Conservation (phyloP, 2,113 vertebrate genomes). For the Pomatostomus ruficeps region DNA sequence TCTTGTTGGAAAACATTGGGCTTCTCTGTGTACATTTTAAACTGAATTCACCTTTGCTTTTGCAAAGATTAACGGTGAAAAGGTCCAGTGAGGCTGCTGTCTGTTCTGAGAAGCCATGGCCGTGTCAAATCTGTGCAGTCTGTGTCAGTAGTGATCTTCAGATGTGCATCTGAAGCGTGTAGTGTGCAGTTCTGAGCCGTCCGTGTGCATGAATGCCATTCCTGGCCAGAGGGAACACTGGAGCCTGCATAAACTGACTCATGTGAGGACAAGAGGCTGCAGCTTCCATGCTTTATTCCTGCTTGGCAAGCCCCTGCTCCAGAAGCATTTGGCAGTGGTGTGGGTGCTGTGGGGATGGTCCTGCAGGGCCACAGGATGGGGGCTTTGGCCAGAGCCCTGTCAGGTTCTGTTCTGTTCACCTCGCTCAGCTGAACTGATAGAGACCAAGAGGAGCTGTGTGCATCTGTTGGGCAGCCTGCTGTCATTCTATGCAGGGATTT, state of each 20-base stretch:
- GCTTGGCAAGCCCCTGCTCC: not conserved
- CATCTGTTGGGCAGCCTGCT: not conserved
- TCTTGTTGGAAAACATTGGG: not conserved
- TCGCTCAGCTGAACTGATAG: not conserved
- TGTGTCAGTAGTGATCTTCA: not conserved
- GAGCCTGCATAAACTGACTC: not conserved
- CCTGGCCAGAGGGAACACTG: not conserved
- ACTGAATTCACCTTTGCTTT: not conserved
- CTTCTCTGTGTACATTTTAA: not conserved
- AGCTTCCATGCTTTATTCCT: not conserved
- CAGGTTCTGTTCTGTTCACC: not conserved
- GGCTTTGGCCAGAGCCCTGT: not conserved
- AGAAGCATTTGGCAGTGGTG: not conserved
- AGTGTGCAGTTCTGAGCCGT: not conserved
- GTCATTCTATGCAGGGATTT: not conserved
- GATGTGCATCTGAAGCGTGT: not conserved
- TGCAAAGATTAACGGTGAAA: not conserved
- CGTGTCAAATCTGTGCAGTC: not conserved
- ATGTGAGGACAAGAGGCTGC: not conserved
- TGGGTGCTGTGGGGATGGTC: not conserved
- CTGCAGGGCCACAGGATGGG: not conserved
- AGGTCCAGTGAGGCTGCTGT: not conserved
- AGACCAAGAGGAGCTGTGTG: not conserved
- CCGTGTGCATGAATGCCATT: rapidly evolving
- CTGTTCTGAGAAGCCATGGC: not conserved